These are phyloP conservation scores for Sminthurinus aureus DNA, from an alignment of 2,888 invertebrate genomes.

Conservation along the genomic window DNA sequence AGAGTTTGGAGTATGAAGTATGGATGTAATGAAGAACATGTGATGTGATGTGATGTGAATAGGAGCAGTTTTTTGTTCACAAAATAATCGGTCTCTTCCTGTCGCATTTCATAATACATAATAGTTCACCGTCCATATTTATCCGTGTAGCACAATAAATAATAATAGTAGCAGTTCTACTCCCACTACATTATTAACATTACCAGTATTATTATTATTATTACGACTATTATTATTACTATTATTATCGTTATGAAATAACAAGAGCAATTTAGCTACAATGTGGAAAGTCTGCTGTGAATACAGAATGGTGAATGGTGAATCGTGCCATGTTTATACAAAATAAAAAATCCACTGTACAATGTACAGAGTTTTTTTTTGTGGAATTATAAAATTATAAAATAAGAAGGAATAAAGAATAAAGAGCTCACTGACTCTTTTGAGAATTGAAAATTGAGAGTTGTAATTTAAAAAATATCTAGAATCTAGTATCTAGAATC, in stretches of 20 bases:
- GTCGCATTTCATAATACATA: constrained; percentile 15
- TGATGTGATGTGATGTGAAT: not conserved
- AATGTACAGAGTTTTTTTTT: too few species aligned
- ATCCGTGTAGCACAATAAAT: not conserved
- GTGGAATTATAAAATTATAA: too few species aligned
- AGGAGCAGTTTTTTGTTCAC: constrained; percentile 18
- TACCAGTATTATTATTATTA: not conserved
- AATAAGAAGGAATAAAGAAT: not conserved
- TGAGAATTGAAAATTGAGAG: too few species aligned
- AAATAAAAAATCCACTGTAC: too few species aligned
- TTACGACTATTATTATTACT: not conserved
- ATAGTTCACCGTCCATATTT: constrained; percentile 21
- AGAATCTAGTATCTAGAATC: too few species aligned
- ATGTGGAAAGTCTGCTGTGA: too few species aligned
- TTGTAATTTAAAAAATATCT: too few species aligned
- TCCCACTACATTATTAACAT: not conserved
- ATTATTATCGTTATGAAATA: not conserved
- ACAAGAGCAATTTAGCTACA: not conserved
- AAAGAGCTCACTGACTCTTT: not conserved
- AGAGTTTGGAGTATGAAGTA: not conserved
- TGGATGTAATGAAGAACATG: not conserved
- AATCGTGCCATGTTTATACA: too few species aligned
- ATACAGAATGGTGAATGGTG: too few species aligned
- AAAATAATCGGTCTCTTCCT: constrained; percentile 26
- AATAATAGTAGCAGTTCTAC: not conserved